Evolutionary conservation across 2,888 invertebrate genomes (phyloP), one percentile per base, ranked within the genome.

Genomic region (Acheta domesticus): DNA sequence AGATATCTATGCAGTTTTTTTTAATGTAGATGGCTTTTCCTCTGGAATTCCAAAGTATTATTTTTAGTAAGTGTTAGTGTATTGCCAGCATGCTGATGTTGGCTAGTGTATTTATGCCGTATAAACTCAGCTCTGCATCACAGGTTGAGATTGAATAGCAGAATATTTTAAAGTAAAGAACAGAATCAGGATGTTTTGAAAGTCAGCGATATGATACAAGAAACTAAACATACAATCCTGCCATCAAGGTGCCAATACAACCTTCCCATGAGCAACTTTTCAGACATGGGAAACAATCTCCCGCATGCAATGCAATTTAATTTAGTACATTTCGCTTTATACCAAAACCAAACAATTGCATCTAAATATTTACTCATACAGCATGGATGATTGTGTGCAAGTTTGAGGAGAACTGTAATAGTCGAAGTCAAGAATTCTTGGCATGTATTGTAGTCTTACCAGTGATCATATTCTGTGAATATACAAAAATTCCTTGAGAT

Each of bases 401-500:
- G 62, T 62, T 62, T 62, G 62, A 62, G 36, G 36, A 36, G 62
- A 62, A 62, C 62, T 62, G 62, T 62, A 62, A 74, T 75, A 80
- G 80, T 77, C 77, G 76, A 80, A 77, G 76, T 81, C 79, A 77
- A 77, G 74, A 78, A n/a, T 62, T 62, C 62, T 62, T 62, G 62
- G 62, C 62, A 62, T 62, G 62, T 62, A 62, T 62, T 62, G 78
- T 78, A 81, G 81, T 81, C 80, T 81, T 81, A 81, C 80, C 81
- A 80, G 76, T 81, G 80, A 23, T 79, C 49, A 49, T 75, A 48
- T 50, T 79, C 74, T 49, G 74, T 74, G 49, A 73, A 77, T 74
- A 77, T 79, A 77, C 62, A 77, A 85, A 86, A 87, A 86, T 86
- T 86, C 86, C 86, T 87, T 84, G 85, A 86, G 84, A 86, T 87